phyloP scores from a whole-genome alignment of 2,797 vertebrate genomes.

The Adelosebastes latens region DNA sequence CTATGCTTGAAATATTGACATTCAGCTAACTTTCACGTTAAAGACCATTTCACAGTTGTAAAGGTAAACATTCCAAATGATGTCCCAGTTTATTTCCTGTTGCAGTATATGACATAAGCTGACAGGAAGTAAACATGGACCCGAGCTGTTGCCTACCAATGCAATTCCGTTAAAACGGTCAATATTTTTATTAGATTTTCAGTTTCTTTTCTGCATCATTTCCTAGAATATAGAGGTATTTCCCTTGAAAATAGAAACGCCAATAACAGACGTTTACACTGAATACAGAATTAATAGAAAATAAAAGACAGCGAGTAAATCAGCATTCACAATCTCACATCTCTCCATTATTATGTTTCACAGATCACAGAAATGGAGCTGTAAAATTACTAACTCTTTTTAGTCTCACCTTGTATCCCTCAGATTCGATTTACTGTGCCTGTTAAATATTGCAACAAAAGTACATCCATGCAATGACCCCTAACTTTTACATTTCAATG shows the following conservation, averaged over 20 bases:
- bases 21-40: background rate
- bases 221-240: background rate
- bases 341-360: slow-evolving; percentile 9
- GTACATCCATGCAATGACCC: slow-evolving; percentile 12
- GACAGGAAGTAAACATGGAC: no score
- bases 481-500: slow-evolving; percentile 34
- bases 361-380: slow-evolving; percentile 4
- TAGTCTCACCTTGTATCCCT: slow-evolving; percentile 30
- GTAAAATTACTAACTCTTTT: slow-evolving; percentile 23
- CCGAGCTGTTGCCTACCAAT: no score
- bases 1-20: background rate
- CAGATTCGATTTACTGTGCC: slow-evolving; percentile 22
- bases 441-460: slow-evolving; percentile 54
- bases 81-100: no score
- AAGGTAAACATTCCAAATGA: no score
- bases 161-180: no score
- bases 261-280: background rate
- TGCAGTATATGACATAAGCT: no score
- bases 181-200: background rate
- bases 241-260: background rate
- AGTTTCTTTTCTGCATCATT: background rate
- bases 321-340: background rate
- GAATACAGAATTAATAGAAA: background rate
- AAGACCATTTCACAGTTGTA: no score
- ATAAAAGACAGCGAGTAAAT: background rate